Conservation (phyloP, 2,113 vertebrate genomes). For the Apaloderma vittatum region DNA sequence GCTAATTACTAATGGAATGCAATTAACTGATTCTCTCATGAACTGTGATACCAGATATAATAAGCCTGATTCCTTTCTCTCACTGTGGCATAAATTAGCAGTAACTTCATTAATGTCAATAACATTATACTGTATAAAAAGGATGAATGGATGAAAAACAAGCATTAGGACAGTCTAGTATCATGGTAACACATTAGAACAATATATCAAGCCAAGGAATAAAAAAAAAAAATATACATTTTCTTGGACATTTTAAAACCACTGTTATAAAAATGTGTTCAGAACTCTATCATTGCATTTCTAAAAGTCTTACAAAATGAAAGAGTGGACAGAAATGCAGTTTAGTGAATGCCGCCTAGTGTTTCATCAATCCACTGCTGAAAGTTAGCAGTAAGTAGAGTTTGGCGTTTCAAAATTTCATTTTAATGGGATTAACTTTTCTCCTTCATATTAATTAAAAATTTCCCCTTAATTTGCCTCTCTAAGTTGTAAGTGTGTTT, state of each 20-base stretch:
- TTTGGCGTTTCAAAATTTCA: background rate
- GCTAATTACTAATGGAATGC: slow-evolving; percentile 52
- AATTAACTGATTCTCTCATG: slow-evolving; percentile 50
- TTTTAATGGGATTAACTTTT: background rate
- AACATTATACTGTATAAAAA: slow-evolving; percentile 11
- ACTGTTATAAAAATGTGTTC: background rate
- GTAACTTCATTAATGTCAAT: slow-evolving; percentile 47
- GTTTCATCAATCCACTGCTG: background rate
- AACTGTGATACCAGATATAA: slow-evolving; percentile 46
- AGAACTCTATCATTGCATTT: background rate
- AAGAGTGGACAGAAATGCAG: background rate
- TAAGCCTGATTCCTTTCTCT: slow-evolving; percentile 31
- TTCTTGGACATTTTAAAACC: background rate
- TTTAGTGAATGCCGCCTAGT: background rate
- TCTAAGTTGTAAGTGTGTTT: background rate
- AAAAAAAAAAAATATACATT: background rate
- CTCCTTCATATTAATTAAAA: background rate
- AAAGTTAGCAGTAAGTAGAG: background rate
- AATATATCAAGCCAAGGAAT: background rate
- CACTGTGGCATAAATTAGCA: slow-evolving; percentile 52
- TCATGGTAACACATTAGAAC: background rate
- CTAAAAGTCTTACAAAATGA: background rate
- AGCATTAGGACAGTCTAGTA: background rate
- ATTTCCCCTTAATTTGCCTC: slow-evolving; percentile 19
- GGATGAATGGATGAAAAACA: slow-evolving; percentile 21